Conservation (phyloP, 2,888 invertebrate species). For the Drosophila sordidapex region DNA sequence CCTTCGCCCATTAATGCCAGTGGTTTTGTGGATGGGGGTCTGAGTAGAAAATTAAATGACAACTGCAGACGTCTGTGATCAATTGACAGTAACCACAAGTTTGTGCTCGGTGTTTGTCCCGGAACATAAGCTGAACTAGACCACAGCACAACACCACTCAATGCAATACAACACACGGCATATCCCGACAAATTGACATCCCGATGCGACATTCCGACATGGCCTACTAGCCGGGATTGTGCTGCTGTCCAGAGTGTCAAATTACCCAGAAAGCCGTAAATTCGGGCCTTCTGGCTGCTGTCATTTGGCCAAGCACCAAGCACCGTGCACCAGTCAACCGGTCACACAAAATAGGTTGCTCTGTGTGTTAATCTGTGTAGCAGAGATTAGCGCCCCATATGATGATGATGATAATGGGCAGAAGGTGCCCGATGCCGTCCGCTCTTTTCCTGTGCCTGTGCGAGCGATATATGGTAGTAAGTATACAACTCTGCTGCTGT, state of each 20-base stretch:
- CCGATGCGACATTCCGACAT: slow-evolving; percentile 10
- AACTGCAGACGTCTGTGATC: slow-evolving; percentile 79
- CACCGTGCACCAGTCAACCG: slow-evolving; percentile 16
- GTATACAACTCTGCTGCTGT: slow-evolving; percentile 22
- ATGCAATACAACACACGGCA: background rate
- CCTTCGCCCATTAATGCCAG: slow-evolving; percentile 50
- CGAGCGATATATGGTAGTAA: slow-evolving; percentile 5
- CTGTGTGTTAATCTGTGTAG: slow-evolving; percentile 75
- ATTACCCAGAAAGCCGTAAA: slow-evolving; percentile 80
- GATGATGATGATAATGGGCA: slow-evolving; percentile 21
- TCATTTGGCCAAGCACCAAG: slow-evolving; percentile 60
- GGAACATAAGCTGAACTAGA: background rate
- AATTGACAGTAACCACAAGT: slow-evolving; percentile 75
- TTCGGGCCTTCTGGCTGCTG: slow-evolving; percentile 75
- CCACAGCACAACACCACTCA: background rate
- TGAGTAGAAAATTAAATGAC: slow-evolving; percentile 74
- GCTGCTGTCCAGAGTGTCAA: slow-evolving; percentile 73
- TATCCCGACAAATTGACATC: background rate
- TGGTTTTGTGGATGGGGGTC: background rate
- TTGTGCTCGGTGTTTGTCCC: slow-evolving; percentile 14
- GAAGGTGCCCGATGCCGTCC: slow-evolving; percentile 41
- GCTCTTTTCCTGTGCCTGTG: slow-evolving; percentile 19
- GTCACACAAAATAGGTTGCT: slow-evolving; percentile 69
- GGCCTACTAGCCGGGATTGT: slow-evolving; percentile 21
- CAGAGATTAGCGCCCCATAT: slow-evolving; percentile 76